Evolutionary conservation across 2,797 vertebrate genomes (phyloP).

Genomic region (Triplophysa yarkandensis): DNA sequence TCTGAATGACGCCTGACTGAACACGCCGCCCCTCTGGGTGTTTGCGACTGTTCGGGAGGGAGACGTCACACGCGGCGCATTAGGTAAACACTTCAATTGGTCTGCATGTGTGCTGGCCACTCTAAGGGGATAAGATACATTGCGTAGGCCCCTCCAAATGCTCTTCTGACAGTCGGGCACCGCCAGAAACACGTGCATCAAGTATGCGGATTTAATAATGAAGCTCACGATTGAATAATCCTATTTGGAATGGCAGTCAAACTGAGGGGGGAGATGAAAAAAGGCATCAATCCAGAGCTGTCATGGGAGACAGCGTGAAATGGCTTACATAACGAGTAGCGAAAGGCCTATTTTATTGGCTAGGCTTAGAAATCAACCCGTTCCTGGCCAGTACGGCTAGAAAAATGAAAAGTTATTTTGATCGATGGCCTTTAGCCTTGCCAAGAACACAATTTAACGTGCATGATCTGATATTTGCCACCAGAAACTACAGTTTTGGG

Average conservation of each 20-base stretch:
- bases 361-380: background rate
- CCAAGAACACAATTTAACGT: no score
- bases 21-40: conserved; percentile 34
- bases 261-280: conserved; percentile 47
- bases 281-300: conserved; percentile 38
- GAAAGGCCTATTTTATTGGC: background rate
- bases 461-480: no score
- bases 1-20: conserved; percentile 28
- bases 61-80: conserved; percentile 11
- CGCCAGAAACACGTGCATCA: conserved; percentile 22
- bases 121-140: conserved; percentile 12
- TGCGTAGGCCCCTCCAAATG: conserved; percentile 3
- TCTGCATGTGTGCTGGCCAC: conserved; percentile 20
- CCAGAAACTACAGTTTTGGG: no score
- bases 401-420: background rate
- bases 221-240: conserved; percentile 53
- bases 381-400: background rate
- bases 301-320: conserved; percentile 24
- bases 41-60: conserved; percentile 16
- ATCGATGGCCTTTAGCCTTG: background rate
- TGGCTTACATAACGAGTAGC: conserved; percentile 12
- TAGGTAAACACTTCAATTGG: conserved; percentile 43
- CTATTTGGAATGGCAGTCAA: conserved; percentile 58
- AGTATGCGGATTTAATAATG: conserved; percentile 18
- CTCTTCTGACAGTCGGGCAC: conserved; percentile 56